Base-by-base conservation (phyloP, 2,888 invertebrate species). In the Chesias legatella region DNA sequence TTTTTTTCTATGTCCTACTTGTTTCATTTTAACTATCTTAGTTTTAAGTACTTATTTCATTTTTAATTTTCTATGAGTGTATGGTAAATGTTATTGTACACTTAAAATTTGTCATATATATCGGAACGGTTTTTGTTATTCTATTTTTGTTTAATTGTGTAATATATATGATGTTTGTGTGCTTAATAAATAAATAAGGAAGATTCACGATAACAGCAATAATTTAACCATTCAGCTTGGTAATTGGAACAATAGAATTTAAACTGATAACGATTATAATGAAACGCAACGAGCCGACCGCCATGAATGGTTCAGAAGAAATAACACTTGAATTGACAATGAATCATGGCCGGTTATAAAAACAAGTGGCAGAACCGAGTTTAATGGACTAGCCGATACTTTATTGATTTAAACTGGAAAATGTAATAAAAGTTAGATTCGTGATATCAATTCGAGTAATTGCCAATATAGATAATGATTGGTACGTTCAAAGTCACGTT, bases 251-350 rank as follows among this genome's bases (percentile, higher is more conserved):
- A 47, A 46, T 40, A 27, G 23, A 33, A 3, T 25, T 37, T 55
- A 54, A 64, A 64, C 57, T 56, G 49, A 61, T 61, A 60, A 63
- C 54, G 70, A 65, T 58, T 59, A 60, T 48, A 44, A 53, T 40
- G 54, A 53, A 67, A 56, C 51, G 52, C 47, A 43, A 57, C 60
- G 52, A 61, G 58, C 48, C 62, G 58, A 63, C 60, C 62, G 58
- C 53, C 41, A 46, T 53, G 51, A 61, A 61, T 33, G 48, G 55
- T 53, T 60, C 43, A 50, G 56, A 53, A 50, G 54, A 49, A 63
- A 60, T 53, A 68, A 68, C 77, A 79, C 73, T 75, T 79, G 78
- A 67, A 69, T 65, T 63, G 72, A 79, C 69, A 73, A 60, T 79
- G 76, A 78, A 67, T 79, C 73, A 78, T 60, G 48, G 41, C 33